Conservation (phyloP, 2,888 invertebrate species). For the Petrophora chlorosata region DNA sequence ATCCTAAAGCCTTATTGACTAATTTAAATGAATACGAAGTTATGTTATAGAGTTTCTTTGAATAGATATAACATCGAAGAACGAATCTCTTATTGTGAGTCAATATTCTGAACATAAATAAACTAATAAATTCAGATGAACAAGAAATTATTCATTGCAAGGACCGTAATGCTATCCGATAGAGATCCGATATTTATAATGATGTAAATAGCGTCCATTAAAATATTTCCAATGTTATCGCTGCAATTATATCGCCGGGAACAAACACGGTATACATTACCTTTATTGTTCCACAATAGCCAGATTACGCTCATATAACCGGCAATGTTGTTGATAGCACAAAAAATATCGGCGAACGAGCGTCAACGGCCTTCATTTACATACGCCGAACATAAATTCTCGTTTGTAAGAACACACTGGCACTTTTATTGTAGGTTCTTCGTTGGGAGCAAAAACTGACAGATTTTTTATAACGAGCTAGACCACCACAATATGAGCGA, state of each 20-base stretch:
- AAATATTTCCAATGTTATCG: constrained; percentile 36
- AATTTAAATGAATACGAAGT: neutral
- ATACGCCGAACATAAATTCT: constrained; percentile 80
- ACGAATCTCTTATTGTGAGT: constrained; percentile 23
- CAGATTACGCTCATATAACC: constrained; percentile 48
- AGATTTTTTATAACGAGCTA: constrained; percentile 64
- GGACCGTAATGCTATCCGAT: constrained; percentile 32
- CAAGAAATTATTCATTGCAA: constrained; percentile 31
- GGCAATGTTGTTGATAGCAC: constrained; percentile 50
- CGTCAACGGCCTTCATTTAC: constrained; percentile 73
- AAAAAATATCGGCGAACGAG: constrained; percentile 55
- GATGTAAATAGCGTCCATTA: constrained; percentile 33
- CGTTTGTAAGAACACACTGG: constrained; percentile 81
- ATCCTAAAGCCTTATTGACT: too few relatives aligned
- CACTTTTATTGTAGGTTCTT: constrained; percentile 80
- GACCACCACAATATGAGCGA: constrained; percentile 58
- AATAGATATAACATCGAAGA: constrained; percentile 16
- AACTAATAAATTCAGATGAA: constrained; percentile 26
- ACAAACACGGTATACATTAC: constrained; percentile 47
- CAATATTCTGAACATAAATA: constrained; percentile 23
- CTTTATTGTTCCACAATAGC: constrained; percentile 49
- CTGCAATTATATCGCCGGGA: constrained; percentile 26
- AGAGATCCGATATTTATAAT: constrained; percentile 33
- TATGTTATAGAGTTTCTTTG: constrained; percentile 3
- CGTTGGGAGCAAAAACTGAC: constrained; percentile 69